These are phyloP conservation scores for Dendropsophus ebraccatus DNA, from an alignment of 2,113 vertebrate genomes.

Conservation along the genomic window DNA sequence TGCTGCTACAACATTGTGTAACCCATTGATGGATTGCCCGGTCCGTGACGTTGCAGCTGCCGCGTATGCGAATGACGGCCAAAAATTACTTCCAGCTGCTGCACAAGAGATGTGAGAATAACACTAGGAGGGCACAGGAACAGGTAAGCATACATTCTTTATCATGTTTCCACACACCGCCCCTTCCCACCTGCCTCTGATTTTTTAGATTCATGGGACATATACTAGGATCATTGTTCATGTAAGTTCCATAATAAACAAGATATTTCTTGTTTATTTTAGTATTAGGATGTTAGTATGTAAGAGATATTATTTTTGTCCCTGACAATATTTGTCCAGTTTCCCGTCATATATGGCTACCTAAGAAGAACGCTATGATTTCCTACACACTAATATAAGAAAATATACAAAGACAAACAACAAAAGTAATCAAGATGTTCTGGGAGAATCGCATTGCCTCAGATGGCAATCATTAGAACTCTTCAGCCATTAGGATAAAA, in stretches of 20 bases:
- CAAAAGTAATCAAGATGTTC: constrained; percentile 6
- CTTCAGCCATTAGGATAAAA: constrained; percentile 28
- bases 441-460: constrained; percentile 8
- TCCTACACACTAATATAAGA: not conserved
- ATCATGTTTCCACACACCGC: too few relatives aligned
- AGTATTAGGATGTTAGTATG: too few relatives aligned
- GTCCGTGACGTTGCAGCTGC: too few relatives aligned
- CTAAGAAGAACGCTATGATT: not conserved
- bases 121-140: too few relatives aligned
- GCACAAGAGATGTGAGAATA: too few relatives aligned
- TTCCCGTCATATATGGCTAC: not conserved
- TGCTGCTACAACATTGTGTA: too few relatives aligned
- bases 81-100: too few relatives aligned
- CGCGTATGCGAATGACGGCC: too few relatives aligned
- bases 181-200: too few relatives aligned
- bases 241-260: not conserved
- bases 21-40: too few relatives aligned
- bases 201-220: too few relatives aligned
- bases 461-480: constrained; percentile 34
- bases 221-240: not conserved
- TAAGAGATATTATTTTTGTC: not conserved
- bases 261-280: not conserved
- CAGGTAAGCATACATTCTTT: too few relatives aligned
- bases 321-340: not conserved
- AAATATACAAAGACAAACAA: not conserved